A percentile compares a stretch with the other conserved stretches of the same genome.
These are phyloP conservation scores for Sciurus vulgaris DNA, from an alignment of 2,797 vertebrate species.

Conservation along the genomic window DNA sequence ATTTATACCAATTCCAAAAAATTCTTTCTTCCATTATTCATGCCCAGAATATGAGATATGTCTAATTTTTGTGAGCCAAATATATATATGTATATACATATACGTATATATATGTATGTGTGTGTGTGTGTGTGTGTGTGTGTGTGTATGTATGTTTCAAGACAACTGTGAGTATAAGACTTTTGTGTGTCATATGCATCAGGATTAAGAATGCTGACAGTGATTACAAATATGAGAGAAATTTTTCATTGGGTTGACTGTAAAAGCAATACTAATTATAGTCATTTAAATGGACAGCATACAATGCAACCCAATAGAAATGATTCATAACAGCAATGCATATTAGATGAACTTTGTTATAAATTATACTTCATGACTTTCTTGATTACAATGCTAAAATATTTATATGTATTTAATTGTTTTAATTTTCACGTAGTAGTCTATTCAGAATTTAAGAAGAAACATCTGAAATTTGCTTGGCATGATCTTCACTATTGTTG, in stretches of 20 bases:
- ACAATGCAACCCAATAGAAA: not conserved
- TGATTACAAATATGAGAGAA: constrained; percentile 36
- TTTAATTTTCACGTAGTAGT: constrained; percentile 58
- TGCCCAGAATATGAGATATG: not conserved
- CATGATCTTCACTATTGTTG: not conserved
- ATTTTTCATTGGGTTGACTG: constrained; percentile 30
- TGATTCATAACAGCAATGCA: constrained; percentile 59
- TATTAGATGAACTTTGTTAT: constrained; percentile 70
- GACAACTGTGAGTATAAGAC: not conserved
- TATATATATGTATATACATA: not conserved
- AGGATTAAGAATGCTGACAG: constrained; percentile 28
- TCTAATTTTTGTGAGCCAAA: constrained; percentile 22
- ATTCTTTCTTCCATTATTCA: constrained; percentile 32
- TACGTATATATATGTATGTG: too few relatives aligned
- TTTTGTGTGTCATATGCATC: constrained; percentile 3
- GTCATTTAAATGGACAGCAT: constrained; percentile 64
- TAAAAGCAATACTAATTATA: constrained; percentile 65
- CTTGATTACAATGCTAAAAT: constrained; percentile 76
- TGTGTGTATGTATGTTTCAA: not conserved
- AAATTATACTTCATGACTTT: constrained; percentile 70
- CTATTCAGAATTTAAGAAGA: constrained; percentile 71
- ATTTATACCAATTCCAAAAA: not conserved
- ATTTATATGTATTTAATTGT: constrained; percentile 73
- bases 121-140: too few relatives aligned
- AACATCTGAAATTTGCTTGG: constrained; percentile 39